Percentiles rank a stretch among this genome's conserved stretches.
phyloP scores from a whole-genome alignment of 53 echinoderm and acorn worm species.

The Holothuria leucospilota region DNA sequence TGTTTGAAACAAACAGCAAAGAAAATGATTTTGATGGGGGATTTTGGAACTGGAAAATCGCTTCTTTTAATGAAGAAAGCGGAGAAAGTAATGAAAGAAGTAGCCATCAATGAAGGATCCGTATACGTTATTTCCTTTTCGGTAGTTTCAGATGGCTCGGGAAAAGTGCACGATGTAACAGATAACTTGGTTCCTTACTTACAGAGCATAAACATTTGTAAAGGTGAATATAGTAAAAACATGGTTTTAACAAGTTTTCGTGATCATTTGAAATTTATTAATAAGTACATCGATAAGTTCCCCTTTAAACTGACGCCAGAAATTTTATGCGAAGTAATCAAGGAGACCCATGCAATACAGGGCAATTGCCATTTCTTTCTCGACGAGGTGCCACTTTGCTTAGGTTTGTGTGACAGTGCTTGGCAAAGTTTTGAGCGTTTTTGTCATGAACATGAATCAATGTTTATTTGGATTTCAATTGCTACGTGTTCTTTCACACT shows the following conservation, averaged over 20 bases:
- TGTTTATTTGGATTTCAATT: slow-evolving; percentile 24
- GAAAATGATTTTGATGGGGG: slow-evolving; percentile 16
- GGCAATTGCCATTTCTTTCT: slow-evolving; percentile 5
- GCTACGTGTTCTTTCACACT: slow-evolving; percentile 24
- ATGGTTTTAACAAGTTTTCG: no score
- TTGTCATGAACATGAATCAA: not conserved
- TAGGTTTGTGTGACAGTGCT: not conserved
- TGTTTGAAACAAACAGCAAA: not conserved
- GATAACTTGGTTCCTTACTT: slow-evolving; percentile 7
- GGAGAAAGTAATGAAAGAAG: not conserved
- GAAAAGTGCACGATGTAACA: not conserved
- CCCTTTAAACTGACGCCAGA: slow-evolving; percentile 37
- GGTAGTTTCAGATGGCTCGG: slow-evolving; percentile 8
- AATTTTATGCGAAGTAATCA: not conserved
- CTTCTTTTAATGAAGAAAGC: slow-evolving; percentile 17
- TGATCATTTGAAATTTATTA: no score
- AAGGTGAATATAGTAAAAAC: no score
- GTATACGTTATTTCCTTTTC: slow-evolving; percentile 33
- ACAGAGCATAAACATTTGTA: no score
- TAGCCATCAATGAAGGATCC: no score
- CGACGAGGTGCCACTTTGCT: slow-evolving; percentile 26
- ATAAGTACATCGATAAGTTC: not conserved
- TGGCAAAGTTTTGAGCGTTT: slow-evolving; percentile 7
- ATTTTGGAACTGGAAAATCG: slow-evolving; percentile 44
- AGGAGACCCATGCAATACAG: not conserved